Evolutionary conservation across 2,797 vertebrate species (phyloP).

Genomic region (Sardinella longiceps): DNA sequence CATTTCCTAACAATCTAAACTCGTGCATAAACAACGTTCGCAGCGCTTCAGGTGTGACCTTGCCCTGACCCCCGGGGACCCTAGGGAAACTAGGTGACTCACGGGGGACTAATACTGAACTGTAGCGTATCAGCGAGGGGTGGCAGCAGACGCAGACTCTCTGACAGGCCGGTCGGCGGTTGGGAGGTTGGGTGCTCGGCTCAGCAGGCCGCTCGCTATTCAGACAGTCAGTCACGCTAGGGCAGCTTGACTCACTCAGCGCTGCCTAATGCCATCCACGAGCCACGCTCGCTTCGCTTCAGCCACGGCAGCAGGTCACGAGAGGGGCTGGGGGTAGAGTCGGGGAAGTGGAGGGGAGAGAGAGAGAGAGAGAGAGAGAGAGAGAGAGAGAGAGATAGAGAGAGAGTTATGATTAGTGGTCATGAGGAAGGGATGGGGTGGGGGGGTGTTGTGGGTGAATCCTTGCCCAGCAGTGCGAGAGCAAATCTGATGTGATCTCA

Average conservation of each 20-base stretch:
- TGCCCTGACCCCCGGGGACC: background rate
- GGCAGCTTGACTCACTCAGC: constrained; percentile 68
- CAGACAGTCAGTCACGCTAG: constrained; percentile 64
- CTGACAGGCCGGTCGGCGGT: background rate
- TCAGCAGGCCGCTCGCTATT: constrained; percentile 55
- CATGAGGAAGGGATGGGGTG: background rate
- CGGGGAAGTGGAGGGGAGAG: background rate
- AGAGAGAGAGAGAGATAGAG: background rate
- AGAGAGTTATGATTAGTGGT: background rate
- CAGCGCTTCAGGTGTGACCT: background rate
- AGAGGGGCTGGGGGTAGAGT: background rate
- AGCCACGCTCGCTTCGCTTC: constrained; percentile 31
- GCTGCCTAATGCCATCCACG: constrained; percentile 65
- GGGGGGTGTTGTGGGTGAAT: background rate
- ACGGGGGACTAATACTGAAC: background rate
- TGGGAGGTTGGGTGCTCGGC: background rate
- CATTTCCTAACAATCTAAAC: background rate
- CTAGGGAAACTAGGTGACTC: background rate
- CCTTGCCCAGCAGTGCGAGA: constrained; percentile 17
- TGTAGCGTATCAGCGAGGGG: background rate
- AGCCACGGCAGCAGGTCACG: background rate
- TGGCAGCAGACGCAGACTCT: background rate
- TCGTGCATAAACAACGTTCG: background rate
- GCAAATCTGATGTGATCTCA: constrained; percentile 34
- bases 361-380: background rate